These are phyloP conservation scores for Oostethus manadensis DNA, from an alignment of 2,113 vertebrate species.

Conservation along the genomic window DNA sequence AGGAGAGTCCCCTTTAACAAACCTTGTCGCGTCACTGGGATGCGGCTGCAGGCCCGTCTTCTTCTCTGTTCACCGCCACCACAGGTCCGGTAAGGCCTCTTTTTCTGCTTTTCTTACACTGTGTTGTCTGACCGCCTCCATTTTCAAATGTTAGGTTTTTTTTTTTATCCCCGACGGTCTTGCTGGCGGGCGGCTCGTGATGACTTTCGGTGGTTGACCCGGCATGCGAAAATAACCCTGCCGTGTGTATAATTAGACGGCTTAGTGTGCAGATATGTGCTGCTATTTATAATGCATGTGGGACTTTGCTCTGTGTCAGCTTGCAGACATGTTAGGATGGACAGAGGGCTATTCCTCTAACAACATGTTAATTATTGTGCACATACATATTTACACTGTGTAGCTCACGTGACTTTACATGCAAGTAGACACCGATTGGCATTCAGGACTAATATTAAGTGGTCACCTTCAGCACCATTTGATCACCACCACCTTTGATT, in stretches of 20 bases:
- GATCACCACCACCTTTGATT: too few relatives aligned
- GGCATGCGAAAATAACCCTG: slow-evolving; percentile 37
- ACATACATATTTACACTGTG: background rate
- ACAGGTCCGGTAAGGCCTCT: slow-evolving; percentile 20
- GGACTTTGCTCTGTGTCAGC: background rate
- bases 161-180: background rate
- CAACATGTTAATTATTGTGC: background rate
- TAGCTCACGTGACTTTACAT: background rate
- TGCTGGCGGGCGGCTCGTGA: slow-evolving; percentile 3
- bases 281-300: slow-evolving; percentile 30
- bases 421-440: too few relatives aligned
- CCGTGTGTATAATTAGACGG: slow-evolving; percentile 51
- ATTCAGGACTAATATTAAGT: too few relatives aligned
- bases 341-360: too few relatives aligned
- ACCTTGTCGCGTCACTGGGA: slow-evolving; percentile 53
- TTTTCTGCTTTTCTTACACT: background rate
- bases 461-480: too few relatives aligned
- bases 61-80: background rate
- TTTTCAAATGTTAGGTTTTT: slow-evolving; percentile 2
- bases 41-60: slow-evolving; percentile 35
- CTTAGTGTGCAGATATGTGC: slow-evolving; percentile 42
- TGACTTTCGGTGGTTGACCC: slow-evolving; percentile 50
- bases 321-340: too few relatives aligned
- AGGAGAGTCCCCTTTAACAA: slow-evolving; percentile 51
- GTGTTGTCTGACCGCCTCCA: too few relatives aligned